phyloP scores from a whole-genome alignment of 2,888 invertebrate genomes.

The Folsomia candida region DNA sequence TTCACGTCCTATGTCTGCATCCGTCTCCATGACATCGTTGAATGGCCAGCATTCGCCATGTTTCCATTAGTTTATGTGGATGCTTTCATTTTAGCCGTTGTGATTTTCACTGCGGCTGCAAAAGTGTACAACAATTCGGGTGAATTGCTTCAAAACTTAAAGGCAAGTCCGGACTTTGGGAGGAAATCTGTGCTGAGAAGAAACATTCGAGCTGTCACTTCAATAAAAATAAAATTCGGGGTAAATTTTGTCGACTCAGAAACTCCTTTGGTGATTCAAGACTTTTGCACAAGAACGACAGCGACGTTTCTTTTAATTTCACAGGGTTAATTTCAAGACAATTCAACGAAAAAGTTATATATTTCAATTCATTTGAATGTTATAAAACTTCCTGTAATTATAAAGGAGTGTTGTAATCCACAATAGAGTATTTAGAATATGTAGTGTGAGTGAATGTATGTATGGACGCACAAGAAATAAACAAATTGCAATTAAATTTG shows the following conservation, averaged over 20 bases:
- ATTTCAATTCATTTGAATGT: too few relatives aligned
- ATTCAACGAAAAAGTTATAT: too few relatives aligned
- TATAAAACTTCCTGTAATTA: too few relatives aligned
- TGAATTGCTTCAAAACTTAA: background rate
- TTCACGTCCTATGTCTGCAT: background rate
- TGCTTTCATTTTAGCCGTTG: background rate
- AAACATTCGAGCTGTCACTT: background rate
- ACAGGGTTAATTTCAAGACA: too few relatives aligned
- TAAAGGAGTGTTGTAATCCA: too few relatives aligned
- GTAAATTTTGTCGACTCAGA: background rate
- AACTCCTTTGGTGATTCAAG: background rate
- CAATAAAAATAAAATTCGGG: background rate
- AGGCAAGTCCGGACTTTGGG: background rate
- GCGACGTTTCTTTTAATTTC: background rate
- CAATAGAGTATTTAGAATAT: too few relatives aligned
- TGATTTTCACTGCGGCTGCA: background rate
- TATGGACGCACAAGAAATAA: too few relatives aligned
- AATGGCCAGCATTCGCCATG: background rate
- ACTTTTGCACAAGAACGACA: background rate
- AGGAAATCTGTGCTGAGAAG: background rate
- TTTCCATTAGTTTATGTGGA: background rate
- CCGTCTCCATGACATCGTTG: background rate
- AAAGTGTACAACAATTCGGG: background rate
- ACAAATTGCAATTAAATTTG: too few relatives aligned
- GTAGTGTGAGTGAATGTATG: too few relatives aligned